Conservation (phyloP, 2,113 vertebrate genomes). For the pig (Sus scrofa) region DNA sequence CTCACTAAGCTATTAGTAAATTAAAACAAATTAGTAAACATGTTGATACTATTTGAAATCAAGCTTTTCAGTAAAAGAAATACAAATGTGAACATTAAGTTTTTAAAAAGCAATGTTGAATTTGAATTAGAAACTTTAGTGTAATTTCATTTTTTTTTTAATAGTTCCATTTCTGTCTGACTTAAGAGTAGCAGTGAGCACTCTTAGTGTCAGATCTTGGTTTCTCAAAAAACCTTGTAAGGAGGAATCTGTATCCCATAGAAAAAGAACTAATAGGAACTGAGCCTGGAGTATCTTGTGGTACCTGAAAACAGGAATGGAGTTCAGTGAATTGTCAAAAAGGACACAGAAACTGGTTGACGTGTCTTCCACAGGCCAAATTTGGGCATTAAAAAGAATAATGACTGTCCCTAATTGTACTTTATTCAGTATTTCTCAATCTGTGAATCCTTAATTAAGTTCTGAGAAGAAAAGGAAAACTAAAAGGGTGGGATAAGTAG, state of each 20-base stretch:
- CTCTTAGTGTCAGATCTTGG: neutral
- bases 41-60: conserved; percentile 1
- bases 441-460: neutral
- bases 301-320: neutral
- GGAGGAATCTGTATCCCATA: neutral
- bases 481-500: neutral
- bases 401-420: neutral
- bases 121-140: neutral
- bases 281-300: neutral
- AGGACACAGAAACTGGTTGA: neutral
- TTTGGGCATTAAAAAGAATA: neutral
- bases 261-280: conserved; percentile 17
- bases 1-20: neutral
- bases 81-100: neutral
- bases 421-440: no score
- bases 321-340: neutral
- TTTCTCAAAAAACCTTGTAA: conserved; percentile 20
- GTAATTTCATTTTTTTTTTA: neutral
- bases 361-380: neutral
- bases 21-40: neutral
- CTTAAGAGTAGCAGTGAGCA: neutral
- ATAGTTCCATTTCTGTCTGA: conserved; percentile 16
- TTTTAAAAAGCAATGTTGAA: neutral
- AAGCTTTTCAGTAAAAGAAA: conserved; percentile 10
- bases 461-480: neutral